Base-by-base conservation (phyloP, 2,113 vertebrate species). In the Sorex araneus region DNA sequence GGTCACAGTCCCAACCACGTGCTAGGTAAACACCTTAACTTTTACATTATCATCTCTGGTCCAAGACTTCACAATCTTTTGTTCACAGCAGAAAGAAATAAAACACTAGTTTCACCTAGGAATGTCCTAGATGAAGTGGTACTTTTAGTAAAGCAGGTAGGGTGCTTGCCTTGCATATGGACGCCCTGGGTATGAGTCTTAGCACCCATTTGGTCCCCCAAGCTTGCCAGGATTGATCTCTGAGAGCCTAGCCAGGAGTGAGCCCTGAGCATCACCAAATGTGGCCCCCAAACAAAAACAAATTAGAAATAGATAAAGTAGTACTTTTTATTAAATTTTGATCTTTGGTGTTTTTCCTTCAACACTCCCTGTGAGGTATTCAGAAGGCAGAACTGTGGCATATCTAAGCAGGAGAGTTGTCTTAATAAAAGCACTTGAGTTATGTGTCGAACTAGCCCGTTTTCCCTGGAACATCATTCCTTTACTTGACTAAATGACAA, bases 401-500 rank as follows among this genome's bases (percentile, higher is more conserved):
- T 73, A 27, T 6, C 7, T 70, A 84, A 63, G 7, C 43, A 64
- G 0, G 28, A 1, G 6, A 2, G 54, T 19, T 57, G 36, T 79
- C 27, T 76, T 89, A 36, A 91, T 18, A 16, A 64, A 79, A 77
- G 25, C 23, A 40, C 6, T 85, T 73, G 9, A 10, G 16, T 88
- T 77, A 18, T 16, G 57, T 76, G 40, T 27, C 86, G 43, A 92
- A 54, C 4, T 19, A 87, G 69, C 32, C 60, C 45, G 10, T 71
- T 77, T 77, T 89, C 43, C 43, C 30, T 6, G 4, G 13, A 89
- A 84, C 3, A 57, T 8, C 9, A 27, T 84, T 87, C 57, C 28
- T 95, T 75, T 69, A 47, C n/a, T 81, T 73, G 40, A 96, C 81
- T 69, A 34, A 89, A 77, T 70, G 43, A 18, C 50, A 79, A 50